Evolutionary conservation across 1,140 invertebrate genomes (phyloP).

Genomic region (Carposina sasakii): DNA sequence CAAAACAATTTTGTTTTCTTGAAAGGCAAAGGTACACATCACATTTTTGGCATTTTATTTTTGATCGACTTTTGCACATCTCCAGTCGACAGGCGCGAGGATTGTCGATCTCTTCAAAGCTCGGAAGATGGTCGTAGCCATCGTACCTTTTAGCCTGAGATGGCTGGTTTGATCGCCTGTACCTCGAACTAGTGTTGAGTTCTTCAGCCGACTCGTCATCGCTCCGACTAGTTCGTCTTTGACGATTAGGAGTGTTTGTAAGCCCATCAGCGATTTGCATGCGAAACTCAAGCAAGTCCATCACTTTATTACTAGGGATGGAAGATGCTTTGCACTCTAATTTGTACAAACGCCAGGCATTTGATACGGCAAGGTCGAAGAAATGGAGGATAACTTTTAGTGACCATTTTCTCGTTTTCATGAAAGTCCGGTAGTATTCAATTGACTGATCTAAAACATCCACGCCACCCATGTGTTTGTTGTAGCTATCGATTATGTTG

Average conservation of each 20-base stretch:
- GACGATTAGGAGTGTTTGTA: not conserved
- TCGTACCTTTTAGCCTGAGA: conserved; percentile 21
- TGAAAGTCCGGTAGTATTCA: not conserved
- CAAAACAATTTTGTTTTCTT: conserved; percentile 19
- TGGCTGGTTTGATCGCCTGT: conserved; percentile 12
- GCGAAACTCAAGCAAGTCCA: conserved; percentile 5
- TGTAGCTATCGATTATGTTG: conserved; percentile 1
- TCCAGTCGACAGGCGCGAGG: conserved; percentile 19
- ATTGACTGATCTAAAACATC: not conserved
- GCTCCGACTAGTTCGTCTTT: not conserved
- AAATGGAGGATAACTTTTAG: conserved; percentile 11
- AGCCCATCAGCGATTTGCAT: conserved; percentile 5
- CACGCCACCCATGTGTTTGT: not conserved
- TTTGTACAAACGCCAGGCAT: conserved; percentile 1
- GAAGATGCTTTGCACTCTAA: not conserved
- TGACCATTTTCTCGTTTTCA: conserved; percentile 8
- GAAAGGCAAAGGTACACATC: conserved; percentile 19
- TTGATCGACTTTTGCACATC: conserved; percentile 13
- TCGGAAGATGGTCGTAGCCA: conserved; percentile 24
- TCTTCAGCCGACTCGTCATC: not conserved
- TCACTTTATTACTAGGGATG: not conserved
- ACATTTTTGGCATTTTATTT: conserved; percentile 18
- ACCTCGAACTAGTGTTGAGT: not conserved
- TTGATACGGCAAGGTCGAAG: conserved; percentile 8
- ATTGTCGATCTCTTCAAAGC: conserved; percentile 15